Evolutionary conservation across 2,113 vertebrate genomes (phyloP).

Genomic region (Pachycephala philippinensis): DNA sequence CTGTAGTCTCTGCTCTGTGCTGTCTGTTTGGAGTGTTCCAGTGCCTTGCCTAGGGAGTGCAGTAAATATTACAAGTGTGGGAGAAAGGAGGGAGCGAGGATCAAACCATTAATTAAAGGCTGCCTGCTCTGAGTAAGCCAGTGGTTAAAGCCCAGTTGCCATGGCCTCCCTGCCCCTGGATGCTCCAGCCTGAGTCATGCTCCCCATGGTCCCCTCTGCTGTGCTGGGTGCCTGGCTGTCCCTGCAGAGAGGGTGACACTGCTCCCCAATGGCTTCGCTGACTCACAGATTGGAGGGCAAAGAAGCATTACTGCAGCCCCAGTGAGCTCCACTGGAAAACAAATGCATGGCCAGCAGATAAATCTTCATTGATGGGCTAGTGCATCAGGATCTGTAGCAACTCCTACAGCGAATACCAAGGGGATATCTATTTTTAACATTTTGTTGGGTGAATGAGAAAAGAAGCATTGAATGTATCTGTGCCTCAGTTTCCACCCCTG

Average conservation of each 20-base stretch:
- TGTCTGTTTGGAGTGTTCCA: background rate
- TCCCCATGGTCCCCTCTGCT: background rate
- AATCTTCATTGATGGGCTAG: background rate
- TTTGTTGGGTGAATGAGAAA: background rate
- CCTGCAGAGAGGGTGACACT: background rate
- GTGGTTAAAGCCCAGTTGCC: background rate
- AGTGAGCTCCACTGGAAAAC: background rate
- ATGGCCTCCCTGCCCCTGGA: background rate
- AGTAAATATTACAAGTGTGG: background rate
- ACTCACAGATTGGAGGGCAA: background rate
- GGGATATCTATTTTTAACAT: background rate
- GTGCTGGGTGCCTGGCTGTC: background rate
- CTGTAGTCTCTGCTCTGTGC: background rate
- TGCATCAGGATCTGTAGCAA: background rate
- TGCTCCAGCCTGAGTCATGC: background rate
- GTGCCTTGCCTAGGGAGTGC: background rate
- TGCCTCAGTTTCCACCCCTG: background rate
- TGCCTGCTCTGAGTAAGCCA: background rate
- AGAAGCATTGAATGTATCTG: background rate
- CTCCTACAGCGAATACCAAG: background rate
- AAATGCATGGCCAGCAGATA: background rate
- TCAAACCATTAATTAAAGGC: background rate
- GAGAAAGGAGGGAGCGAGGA: background rate
- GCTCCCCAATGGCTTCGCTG: background rate
- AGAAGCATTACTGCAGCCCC: background rate